Evolutionary conservation across 2,888 invertebrate genomes (phyloP), one percentile per base, ranked within the genome.

Genomic region (Fissipunctia ypsillon): DNA sequence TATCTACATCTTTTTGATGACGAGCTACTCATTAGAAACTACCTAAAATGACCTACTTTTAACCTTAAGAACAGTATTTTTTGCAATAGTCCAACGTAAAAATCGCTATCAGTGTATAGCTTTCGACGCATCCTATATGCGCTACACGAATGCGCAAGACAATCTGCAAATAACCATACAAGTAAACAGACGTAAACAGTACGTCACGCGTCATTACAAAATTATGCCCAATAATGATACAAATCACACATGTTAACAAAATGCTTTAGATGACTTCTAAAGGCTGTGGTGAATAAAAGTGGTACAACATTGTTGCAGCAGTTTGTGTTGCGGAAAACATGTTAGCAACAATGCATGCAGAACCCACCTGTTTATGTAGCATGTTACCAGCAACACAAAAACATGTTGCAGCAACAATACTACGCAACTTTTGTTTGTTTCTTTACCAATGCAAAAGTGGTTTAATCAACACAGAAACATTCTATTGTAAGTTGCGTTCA

Each of bases 161-260:
- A 84, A 84, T 90, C 85, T 87, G 90, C 90, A 92, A 91, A 92
- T 92, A 93, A 81, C 83, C 85, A 89, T 88, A 88, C 82, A 87
- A 87, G 89, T 89, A 91, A 90, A 91, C 90, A 90, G 69, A 90
- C 89, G 88, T 89, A 86, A 87, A 89, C 88, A 84, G 78, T 85
- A 86, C 85, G 86, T 89, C 88, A 87, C 85, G 86, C 85, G 86
- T 89, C 88, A 87, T 83, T 88, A 88, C 81, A 86, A 85, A 83
- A 88, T 88, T 85, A 88, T 87, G 83, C 78, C 79, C 79, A 81
- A 86, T 87, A 88, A 84, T 84, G 86, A 86, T 65, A 69, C 69
- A 48, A 72, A 59, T 61, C 59, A 83, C 66, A 76, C 50, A 48
- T 68, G 41, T 60, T 65, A 48, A 61, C 59, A 59, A 71, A 64